Percentiles rank a stretch among this genome's conserved stretches.
phyloP scores from a whole-genome alignment of 2,113 vertebrate species.

The Rattus norvegicus region DNA sequence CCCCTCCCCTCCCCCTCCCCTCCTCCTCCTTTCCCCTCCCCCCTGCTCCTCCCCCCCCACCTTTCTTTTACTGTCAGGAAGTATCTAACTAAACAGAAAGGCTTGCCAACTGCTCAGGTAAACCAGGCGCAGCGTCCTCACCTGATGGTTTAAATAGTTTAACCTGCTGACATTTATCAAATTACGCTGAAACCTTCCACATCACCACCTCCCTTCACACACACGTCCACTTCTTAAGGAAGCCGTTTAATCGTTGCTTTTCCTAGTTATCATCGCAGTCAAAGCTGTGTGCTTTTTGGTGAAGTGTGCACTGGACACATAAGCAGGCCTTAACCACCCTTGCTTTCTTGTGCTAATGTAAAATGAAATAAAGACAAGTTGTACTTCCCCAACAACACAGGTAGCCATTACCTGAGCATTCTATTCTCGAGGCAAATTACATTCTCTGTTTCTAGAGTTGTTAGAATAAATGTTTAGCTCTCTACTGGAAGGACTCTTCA shows the following conservation, averaged over 20 bases:
- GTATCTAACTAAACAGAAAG: background rate
- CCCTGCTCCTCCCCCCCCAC: background rate
- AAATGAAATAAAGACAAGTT: background rate
- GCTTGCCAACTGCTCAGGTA: background rate
- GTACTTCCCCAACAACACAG: background rate
- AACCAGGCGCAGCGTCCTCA: background rate
- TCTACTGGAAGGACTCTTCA: background rate
- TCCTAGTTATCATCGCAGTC: constrained; percentile 34
- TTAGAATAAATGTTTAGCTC: background rate
- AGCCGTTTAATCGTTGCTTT: constrained; percentile 67
- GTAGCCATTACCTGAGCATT: background rate
- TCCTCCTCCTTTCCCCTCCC: background rate
- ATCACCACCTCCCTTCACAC: background rate
- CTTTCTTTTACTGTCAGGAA: background rate
- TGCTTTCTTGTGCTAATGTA: background rate
- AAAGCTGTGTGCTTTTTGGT: constrained; percentile 37
- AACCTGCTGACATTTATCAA: constrained; percentile 69
- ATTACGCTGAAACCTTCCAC: constrained; percentile 46
- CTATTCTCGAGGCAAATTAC: background rate
- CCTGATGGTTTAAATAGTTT: constrained; percentile 53
- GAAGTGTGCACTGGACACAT: background rate
- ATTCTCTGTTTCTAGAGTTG: background rate
- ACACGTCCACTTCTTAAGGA: constrained; percentile 22
- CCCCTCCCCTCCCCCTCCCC: too few relatives aligned
- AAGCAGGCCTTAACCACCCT: background rate